These are phyloP conservation scores for Dusona sp. DNA, from an alignment of 2,888 invertebrate species.

Conservation along the genomic window DNA sequence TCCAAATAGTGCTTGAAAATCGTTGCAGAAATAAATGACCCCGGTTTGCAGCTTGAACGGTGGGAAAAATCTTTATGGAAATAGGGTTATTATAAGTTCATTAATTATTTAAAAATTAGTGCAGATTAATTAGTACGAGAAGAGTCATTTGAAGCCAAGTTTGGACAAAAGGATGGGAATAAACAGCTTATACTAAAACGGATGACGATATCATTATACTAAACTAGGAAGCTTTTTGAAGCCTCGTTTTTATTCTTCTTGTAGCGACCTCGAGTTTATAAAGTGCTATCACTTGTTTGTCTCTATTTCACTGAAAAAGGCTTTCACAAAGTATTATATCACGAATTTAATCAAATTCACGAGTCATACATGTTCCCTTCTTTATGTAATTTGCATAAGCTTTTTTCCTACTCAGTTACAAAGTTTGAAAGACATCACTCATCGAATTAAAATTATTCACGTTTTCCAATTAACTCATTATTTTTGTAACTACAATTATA, in stretches of 20 bases:
- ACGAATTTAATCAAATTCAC: neutral
- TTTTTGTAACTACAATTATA: neutral
- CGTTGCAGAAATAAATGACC: no score
- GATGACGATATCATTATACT: neutral
- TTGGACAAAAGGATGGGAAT: neutral
- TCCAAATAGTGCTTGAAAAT: no score
- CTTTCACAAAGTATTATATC: neutral
- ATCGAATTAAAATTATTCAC: neutral
- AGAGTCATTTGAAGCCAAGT: neutral
- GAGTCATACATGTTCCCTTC: neutral
- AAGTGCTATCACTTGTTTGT: neutral
- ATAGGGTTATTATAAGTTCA: no score
- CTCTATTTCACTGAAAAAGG: neutral
- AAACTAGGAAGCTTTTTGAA: neutral
- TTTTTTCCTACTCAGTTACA: neutral
- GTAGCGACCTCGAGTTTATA: neutral
- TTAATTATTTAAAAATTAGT: neutral
- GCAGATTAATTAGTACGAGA: neutral
- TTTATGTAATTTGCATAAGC: neutral
- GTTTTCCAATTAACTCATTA: neutral
- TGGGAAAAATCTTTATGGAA: no score
- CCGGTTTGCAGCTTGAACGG: no score
- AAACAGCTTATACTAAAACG: neutral
- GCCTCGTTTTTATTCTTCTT: neutral
- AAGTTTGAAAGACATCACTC: neutral